Evolutionary conservation across 1,140 invertebrate species (phyloP), one percentile per base, ranked within the genome.

Genomic region (Calephelis virginiensis): DNA sequence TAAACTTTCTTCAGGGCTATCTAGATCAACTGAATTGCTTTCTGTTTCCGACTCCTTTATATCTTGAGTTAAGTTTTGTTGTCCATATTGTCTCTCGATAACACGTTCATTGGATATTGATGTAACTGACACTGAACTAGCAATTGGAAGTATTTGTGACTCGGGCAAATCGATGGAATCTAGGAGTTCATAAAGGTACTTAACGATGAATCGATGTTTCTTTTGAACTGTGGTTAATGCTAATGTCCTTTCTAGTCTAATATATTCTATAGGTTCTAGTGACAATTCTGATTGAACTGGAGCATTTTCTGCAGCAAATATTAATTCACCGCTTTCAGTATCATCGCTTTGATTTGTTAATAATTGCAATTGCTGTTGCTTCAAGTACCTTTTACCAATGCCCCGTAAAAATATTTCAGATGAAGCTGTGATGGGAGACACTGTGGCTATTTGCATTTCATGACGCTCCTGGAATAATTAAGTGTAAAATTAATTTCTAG

Each of bases 391-490:
- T 56, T 12, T 56, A 12, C 13, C 17, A 56, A 1, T 56, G 28
- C 53, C 1, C 1, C 11, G 4, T 56, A 17, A 56, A 11, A 28
- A 11, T 1, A 12, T 14, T 12, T 11, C 17, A 56, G 53, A 56
- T 28, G 17, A 8, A 6, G 8, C 13, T 13, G 17, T 53, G 9
- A 17, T 75, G 8, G 83, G 80, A 10, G 75, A 80, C 0, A 86
- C 74, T 37, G 76, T 78, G 5, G 74, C 73, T 61, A 89, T 73
- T 13, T 87, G 85, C 60, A 37, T 73, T 61, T 89, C 86, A 47
- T 86, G 64, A 53, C 63, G 68, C 69, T 86, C 77, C 85, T 88
- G 59, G 48, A 67, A 70, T 37, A 63, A 64, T 46, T 12, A 12
- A 17, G 46, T 28, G 28, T 28, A 28, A 28, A 28, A 28, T 28